phyloP scores from a whole-genome alignment of 2,888 invertebrate genomes.

The Hydraecia micacea region DNA sequence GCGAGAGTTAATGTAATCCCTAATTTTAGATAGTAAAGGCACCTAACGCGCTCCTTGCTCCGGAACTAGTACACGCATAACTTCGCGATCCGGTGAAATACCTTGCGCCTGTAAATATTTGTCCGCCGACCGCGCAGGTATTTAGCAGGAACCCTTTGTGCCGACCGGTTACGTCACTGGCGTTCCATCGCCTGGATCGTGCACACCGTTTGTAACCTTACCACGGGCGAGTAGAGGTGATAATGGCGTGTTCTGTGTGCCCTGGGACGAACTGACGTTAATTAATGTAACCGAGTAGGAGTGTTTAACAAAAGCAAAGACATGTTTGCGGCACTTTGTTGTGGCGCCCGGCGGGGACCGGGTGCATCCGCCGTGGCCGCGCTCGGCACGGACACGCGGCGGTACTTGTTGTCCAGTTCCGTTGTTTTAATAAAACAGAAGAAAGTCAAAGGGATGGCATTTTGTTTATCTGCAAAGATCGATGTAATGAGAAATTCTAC shows the following conservation, averaged over 20 bases:
- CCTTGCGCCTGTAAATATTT: constrained; percentile 56
- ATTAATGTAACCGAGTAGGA: constrained; percentile 56
- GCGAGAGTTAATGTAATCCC: constrained; percentile 26
- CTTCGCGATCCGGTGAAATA: constrained; percentile 45
- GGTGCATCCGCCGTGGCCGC: background rate
- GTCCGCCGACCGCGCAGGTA: constrained; percentile 49
- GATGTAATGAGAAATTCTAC: constrained; percentile 54
- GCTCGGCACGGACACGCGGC: background rate
- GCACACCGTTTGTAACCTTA: constrained; percentile 17
- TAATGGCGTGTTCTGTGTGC: background rate
- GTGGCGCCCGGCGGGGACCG: constrained; percentile 10
- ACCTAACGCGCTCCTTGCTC: constrained; percentile 43
- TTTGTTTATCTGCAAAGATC: constrained; percentile 39
- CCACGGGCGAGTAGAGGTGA: background rate
- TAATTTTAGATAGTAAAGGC: constrained; percentile 39
- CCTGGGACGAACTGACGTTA: constrained; percentile 43
- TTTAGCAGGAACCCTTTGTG: constrained; percentile 51
- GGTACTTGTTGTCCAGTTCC: background rate
- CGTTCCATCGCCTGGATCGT: background rate
- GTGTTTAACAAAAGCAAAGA: constrained; percentile 57
- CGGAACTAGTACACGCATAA: constrained; percentile 52
- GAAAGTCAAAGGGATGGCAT: constrained; percentile 19
- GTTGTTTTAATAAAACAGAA: constrained; percentile 28
- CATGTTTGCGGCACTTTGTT: constrained; percentile 43
- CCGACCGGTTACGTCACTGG: constrained; percentile 29